Base-by-base conservation (phyloP, 2,797 vertebrate genomes). In the Hyperoplus lanceolatus region DNA sequence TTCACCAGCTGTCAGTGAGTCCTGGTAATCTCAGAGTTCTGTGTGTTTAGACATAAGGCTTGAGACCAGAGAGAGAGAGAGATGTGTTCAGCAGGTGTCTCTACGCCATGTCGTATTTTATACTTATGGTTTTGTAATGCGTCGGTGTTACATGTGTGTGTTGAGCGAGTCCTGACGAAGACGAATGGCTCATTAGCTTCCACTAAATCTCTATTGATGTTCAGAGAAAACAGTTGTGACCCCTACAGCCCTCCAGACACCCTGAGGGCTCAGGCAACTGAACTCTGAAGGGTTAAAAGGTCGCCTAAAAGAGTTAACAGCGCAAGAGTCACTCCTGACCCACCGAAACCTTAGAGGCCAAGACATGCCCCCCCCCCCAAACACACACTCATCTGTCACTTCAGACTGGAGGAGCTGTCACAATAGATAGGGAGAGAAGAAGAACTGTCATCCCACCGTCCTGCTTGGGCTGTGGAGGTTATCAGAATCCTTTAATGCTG, bases 151-250 rank as follows among this genome's bases (percentile, higher is more conserved):
- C 5, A 12, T 75, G 75, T 50, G 13, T 75, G 75, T 50, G 75
- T 68, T 56, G 60, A 87, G 61, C 49, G 62, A 72, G 45, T 76
- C 51, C 60, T 91, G 90, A 94, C 85, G 85, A 90, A 93, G 92
- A 94, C 78, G 87, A 93, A 93, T 92, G 88, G 81, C 65, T 91
- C 84, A 90, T 92, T 90, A 90, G 83, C 79, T 76, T 83, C 85
- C 80, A 84, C 87, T 91, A 86, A 94, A 93, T 94, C 91, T 89
- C 70, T 76, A 70, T 75, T 92, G 92, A 94, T 90, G 92, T 84
- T 81, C 83, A 91, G 85, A 73, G 90, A 94, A 96, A 95, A 94
- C 94, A 94, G 84, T 90, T 84, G 38, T 93, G 87, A 86, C 85
- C 90, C 84, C 43, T 5, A 14, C 45, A 57, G 73, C 83, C 84